phyloP scores from a whole-genome alignment of 2,113 vertebrate genomes.

The Nesogale talazaci region DNA sequence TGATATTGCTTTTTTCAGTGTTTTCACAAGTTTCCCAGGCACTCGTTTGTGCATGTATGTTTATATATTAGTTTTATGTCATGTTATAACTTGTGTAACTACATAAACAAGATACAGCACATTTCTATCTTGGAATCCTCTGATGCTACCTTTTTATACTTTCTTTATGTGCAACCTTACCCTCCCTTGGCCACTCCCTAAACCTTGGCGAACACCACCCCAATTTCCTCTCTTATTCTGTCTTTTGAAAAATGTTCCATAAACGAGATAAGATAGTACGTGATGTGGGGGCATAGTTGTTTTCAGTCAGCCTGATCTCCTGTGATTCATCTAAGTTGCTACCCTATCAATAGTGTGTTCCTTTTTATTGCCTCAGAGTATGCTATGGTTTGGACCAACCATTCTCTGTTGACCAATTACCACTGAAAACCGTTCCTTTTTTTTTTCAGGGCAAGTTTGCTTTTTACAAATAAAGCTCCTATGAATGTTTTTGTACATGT shows the following conservation, averaged over 20 bases:
- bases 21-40: not conserved
- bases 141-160: too few species aligned
- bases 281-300: too few species aligned
- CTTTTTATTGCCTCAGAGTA: not conserved
- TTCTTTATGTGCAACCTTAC: not conserved
- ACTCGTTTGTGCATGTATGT: not conserved
- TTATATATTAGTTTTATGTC: too few species aligned
- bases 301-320: not conserved
- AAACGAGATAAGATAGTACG: too few species aligned
- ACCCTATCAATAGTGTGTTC: not conserved
- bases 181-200: not conserved
- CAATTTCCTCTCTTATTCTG: not conserved
- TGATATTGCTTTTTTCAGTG: not conserved
- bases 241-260: too few species aligned
- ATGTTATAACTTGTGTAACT: too few species aligned
- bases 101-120: too few species aligned
- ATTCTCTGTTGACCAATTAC: not conserved
- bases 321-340: not conserved
- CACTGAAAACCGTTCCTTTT: not conserved
- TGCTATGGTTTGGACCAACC: not conserved
- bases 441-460: not conserved
- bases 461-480: not conserved
- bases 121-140: too few species aligned
- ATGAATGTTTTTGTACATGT: not conserved
- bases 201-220: not conserved